Percentiles rank a stretch among this genome's conserved stretches.
Evolutionary conservation across 2,797 vertebrate genomes (phyloP).

Genomic region (Propithecus deckenii): DNA sequence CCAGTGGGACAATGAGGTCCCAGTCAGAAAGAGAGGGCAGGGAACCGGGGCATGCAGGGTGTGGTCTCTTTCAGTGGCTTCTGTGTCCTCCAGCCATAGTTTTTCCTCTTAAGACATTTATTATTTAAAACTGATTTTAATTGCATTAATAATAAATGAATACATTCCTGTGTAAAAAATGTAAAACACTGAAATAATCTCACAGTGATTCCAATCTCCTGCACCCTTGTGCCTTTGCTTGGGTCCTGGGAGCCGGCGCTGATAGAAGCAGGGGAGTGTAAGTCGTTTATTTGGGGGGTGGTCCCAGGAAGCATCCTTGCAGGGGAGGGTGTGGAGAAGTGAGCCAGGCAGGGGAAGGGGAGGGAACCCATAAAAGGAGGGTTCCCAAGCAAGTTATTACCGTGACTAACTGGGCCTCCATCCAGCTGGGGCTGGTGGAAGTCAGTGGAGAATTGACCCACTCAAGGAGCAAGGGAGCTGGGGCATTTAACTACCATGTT

Average conservation of each 20-base stretch:
- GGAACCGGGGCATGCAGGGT: not conserved
- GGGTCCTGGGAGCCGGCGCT: not conserved
- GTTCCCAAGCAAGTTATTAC: not conserved
- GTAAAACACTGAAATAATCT: constrained; percentile 9
- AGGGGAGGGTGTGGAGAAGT: not conserved
- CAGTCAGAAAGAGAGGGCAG: not conserved
- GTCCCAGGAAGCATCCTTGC: not conserved
- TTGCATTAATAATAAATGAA: constrained; percentile 55
- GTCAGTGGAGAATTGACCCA: not conserved
- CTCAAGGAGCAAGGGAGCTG: not conserved
- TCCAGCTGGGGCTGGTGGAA: not conserved
- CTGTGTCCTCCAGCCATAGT: not conserved
- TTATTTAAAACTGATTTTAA: constrained; percentile 58
- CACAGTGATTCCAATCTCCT: not conserved
- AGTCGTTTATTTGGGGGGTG: not conserved
- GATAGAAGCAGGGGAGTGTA: not conserved
- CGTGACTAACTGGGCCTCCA: not conserved
- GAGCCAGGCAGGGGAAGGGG: not conserved
- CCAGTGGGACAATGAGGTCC: not conserved
- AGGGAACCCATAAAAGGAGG: not conserved
- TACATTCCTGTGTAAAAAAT: not conserved
- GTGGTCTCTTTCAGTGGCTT: constrained; percentile 20
- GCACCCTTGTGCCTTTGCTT: not conserved
- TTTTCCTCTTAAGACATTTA: constrained; percentile 52
- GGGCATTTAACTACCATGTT: not conserved